These are phyloP conservation scores for Crotalus helleri DNA, from an alignment of 2,113 vertebrate genomes.

Conservation along the genomic window DNA sequence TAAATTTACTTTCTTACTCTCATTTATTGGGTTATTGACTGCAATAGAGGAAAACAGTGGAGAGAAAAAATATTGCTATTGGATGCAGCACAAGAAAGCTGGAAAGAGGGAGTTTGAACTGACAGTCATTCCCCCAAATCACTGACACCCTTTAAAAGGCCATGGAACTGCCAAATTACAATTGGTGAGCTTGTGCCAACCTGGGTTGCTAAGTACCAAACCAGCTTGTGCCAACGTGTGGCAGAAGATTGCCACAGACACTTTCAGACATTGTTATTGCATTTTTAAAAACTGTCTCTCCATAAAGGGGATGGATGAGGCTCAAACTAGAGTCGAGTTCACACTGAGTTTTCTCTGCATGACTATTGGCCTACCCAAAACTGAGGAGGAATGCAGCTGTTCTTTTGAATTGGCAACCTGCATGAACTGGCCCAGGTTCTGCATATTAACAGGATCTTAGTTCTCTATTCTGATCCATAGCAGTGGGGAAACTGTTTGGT, in stretches of 20 bases:
- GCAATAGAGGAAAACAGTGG: neutral
- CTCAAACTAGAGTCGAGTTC: neutral
- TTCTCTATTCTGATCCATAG: neutral
- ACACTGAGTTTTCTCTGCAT: neutral
- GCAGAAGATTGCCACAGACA: neutral
- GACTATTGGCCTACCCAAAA: neutral
- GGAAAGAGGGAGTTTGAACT: neutral
- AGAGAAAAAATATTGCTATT: neutral
- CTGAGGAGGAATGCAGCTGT: neutral
- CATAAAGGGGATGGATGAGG: neutral
- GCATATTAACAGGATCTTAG: neutral
- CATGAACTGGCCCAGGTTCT: neutral
- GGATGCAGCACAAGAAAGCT: neutral
- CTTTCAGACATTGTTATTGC: neutral
- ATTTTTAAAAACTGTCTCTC: neutral
- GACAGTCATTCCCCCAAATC: neutral
- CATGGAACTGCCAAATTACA: neutral
- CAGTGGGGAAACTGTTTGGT: neutral
- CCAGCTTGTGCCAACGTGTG: neutral
- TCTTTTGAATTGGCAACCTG: neutral
- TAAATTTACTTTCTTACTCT: neutral
- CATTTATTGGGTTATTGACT: neutral
- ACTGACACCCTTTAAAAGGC: neutral
- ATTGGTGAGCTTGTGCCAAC: neutral
- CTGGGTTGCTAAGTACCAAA: neutral